These are phyloP conservation scores for Mus minutoides DNA, from an alignment of 2,797 vertebrate genomes.

Conservation along the genomic window DNA sequence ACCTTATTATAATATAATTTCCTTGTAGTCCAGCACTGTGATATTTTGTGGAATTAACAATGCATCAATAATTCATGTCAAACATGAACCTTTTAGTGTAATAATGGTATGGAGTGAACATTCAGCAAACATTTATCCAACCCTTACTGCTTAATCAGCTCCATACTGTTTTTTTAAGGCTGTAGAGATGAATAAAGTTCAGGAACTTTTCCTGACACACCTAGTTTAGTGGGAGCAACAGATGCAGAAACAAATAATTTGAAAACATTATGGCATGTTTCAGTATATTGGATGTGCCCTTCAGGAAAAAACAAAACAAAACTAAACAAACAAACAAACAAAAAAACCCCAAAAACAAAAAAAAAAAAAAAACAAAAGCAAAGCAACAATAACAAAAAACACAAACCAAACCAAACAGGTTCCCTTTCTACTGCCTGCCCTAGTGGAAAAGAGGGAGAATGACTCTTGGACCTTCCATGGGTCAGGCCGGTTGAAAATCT, in stretches of 20 bases:
- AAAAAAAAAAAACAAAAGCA: neutral
- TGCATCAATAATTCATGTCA: constrained; percentile 59
- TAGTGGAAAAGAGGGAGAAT: neutral
- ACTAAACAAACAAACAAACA: neutral
- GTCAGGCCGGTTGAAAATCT: neutral
- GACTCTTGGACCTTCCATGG: neutral
- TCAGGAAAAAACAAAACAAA: neutral
- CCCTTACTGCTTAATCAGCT: constrained; percentile 41
- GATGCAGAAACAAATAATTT: constrained; percentile 54
- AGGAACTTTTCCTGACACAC: constrained; percentile 22
- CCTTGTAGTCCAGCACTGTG: neutral
- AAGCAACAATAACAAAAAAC: neutral
- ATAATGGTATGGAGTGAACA: constrained; percentile 43
- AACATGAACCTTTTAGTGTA: constrained; percentile 48
- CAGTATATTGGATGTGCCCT: constrained; percentile 5
- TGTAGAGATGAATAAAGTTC: constrained; percentile 46
- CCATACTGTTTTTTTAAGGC: neutral
- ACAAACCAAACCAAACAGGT: neutral
- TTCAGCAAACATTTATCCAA: constrained; percentile 55
- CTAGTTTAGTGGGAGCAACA: neutral
- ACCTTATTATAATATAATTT: constrained; percentile 45
- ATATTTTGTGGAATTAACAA: constrained; percentile 61
- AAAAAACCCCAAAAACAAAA: neutral
- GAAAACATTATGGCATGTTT: constrained; percentile 8
- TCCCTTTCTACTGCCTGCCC: neutral